Percentiles rank a stretch among this genome's conserved stretches.
These are phyloP conservation scores for Nebria salina DNA, from an alignment of 2,888 invertebrate genomes.

Conservation along the genomic window DNA sequence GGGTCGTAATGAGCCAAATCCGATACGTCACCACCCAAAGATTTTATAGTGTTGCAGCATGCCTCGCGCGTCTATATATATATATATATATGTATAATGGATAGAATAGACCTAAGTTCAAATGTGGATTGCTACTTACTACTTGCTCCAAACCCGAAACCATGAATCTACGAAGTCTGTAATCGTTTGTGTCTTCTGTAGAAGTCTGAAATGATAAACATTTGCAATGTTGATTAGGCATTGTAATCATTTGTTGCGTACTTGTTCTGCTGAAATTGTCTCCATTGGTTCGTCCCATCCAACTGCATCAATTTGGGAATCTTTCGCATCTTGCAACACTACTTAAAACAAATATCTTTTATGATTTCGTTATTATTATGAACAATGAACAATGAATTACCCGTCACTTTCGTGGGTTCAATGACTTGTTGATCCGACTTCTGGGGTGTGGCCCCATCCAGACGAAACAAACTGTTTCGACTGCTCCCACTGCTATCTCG, in stretches of 20 bases:
- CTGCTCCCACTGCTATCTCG: conserved; percentile 57
- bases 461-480: conserved; percentile 48
- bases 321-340: conserved; percentile 51
- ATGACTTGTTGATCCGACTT: neutral
- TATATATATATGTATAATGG: neutral
- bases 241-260: neutral
- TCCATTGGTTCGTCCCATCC: conserved; percentile 75
- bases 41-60: conserved; percentile 18
- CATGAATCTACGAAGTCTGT: conserved; percentile 31
- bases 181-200: neutral
- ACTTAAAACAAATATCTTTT: conserved; percentile 2
- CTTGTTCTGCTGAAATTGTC: conserved; percentile 51
- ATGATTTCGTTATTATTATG: neutral
- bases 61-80: conserved; percentile 3
- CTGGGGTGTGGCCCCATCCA: neutral
- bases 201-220: conserved; percentile 6
- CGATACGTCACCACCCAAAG: conserved; percentile 71
- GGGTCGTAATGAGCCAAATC: conserved; percentile 68
- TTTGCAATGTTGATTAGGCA: neutral
- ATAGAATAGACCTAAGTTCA: neutral
- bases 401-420: neutral
- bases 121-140: neutral
- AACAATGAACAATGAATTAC: conserved; percentile 19
- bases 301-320: conserved; percentile 73
- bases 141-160: conserved; percentile 19